Evolutionary conservation across 2,888 invertebrate species (phyloP).

Genomic region (Macrosoma leucophasiata): DNA sequence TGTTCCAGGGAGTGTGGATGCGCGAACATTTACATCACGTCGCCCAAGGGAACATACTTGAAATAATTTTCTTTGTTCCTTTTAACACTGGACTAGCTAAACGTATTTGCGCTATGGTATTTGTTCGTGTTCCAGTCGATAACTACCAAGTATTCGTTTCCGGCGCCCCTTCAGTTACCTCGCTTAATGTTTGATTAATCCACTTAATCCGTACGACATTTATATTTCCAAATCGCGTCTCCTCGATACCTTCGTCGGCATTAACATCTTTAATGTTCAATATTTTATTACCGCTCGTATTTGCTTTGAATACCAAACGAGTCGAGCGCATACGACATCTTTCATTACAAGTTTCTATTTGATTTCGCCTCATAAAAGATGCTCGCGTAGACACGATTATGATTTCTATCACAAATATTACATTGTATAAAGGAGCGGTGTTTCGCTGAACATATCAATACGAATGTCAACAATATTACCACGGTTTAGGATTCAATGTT

Average conservation of each 20-base stretch:
- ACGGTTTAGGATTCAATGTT: constrained; percentile 34
- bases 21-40: constrained; percentile 45
- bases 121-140: too few relatives aligned
- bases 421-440: constrained; percentile 44
- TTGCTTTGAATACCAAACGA: constrained; percentile 65
- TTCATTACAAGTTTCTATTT: constrained; percentile 75
- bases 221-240: constrained; percentile 44
- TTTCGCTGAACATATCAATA: constrained; percentile 29
- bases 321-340: constrained; percentile 61
- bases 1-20: constrained; percentile 61
- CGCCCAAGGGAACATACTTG: constrained; percentile 23
- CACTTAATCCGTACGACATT: too few relatives aligned
- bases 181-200: too few relatives aligned
- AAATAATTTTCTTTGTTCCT: constrained; percentile 3
- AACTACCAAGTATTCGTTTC: too few relatives aligned
- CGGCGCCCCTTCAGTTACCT: too few relatives aligned
- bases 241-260: constrained; percentile 41
- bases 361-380: constrained; percentile 69
- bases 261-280: constrained; percentile 65
- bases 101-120: too few relatives aligned
- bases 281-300: constrained; percentile 65
- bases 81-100: too few relatives aligned
- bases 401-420: constrained; percentile 71
- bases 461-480: constrained; percentile 30
- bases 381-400: constrained; percentile 63